A percentile compares a stretch with the other conserved stretches of the same genome.
Evolutionary conservation across 2,888 invertebrate species (phyloP).

Genomic region (Salticus scenicus): DNA sequence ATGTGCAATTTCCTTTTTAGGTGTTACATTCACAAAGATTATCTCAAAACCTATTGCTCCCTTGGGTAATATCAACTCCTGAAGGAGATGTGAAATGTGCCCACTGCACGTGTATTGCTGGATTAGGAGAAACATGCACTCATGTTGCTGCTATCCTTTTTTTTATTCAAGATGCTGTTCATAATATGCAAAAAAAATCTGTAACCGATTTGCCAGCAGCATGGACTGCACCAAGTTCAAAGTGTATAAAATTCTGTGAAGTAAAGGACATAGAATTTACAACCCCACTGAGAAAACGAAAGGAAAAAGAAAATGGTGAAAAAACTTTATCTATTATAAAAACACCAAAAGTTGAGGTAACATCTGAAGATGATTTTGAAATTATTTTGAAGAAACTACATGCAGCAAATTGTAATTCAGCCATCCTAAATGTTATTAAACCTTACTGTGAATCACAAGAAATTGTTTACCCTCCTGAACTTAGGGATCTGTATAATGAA

Average conservation of each 20-base stretch:
- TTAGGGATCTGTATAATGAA: background rate
- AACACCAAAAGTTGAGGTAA: background rate
- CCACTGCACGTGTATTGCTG: slow-evolving; percentile 41
- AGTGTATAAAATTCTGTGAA: background rate
- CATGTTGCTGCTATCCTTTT: slow-evolving; percentile 26
- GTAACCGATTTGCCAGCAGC: background rate
- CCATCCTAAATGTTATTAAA: background rate
- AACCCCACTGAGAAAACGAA: background rate
- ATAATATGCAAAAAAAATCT: background rate
- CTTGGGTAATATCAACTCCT: slow-evolving; percentile 11
- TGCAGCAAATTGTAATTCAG: background rate
- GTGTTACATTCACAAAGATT: background rate
- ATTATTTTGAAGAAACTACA: background rate
- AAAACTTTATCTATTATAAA: background rate
- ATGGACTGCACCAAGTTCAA: background rate
- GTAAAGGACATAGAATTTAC: background rate
- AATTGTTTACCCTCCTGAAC: too few species aligned
- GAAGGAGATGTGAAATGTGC: background rate
- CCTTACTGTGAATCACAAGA: background rate
- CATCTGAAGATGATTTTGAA: too few species aligned
- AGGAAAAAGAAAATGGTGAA: background rate
- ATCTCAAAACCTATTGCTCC: slow-evolving; percentile 24
- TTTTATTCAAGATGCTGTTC: background rate
- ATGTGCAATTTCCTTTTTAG: background rate
- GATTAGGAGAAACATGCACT: slow-evolving; percentile 26